These are phyloP conservation scores for Scomber colias DNA, from an alignment of 2,113 vertebrate genomes.

Conservation along the genomic window DNA sequence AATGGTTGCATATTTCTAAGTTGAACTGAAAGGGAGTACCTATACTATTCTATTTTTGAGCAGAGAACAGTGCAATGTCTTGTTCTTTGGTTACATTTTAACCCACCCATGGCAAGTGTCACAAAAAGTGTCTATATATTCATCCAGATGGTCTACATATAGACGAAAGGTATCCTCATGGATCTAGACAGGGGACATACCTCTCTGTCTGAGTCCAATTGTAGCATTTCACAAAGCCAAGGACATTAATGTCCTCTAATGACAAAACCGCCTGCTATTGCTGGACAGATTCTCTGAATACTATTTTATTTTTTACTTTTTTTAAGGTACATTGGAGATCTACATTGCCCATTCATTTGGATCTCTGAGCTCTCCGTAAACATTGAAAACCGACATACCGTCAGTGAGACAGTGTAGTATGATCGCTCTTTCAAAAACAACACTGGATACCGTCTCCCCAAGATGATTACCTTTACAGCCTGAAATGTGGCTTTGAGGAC, in stretches of 20 bases:
- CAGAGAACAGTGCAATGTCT: not conserved
- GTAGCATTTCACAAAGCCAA: slow-evolving; percentile 52
- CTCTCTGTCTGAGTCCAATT: slow-evolving; percentile 57
- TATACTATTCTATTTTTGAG: not conserved
- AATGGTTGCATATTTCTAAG: not conserved
- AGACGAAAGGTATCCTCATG: slow-evolving; percentile 12
- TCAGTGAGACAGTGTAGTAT: slow-evolving; percentile 37
- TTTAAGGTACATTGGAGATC: slow-evolving; percentile 41
- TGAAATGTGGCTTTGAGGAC: slow-evolving; percentile 58
- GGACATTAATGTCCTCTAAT: slow-evolving; percentile 62
- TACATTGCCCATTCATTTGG: slow-evolving; percentile 55
- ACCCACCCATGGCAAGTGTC: not conserved
- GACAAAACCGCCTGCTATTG: slow-evolving; percentile 65
- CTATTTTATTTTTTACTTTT: slow-evolving; percentile 12
- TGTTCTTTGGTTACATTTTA: slow-evolving; percentile 19
- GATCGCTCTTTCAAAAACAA: slow-evolving; percentile 64
- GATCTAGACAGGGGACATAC: slow-evolving; percentile 70
- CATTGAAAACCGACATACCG: slow-evolving; percentile 56
- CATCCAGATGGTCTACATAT: not conserved
- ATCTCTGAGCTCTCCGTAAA: slow-evolving; percentile 64
- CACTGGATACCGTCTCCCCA: slow-evolving; percentile 47
- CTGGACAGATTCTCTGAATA: slow-evolving; percentile 67
- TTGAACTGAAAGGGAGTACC: not conserved
- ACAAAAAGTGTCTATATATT: not conserved
- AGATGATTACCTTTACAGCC: slow-evolving; percentile 71